Evolutionary conservation across 1,140 invertebrate species (phyloP), one percentile per base, ranked within the genome.

Genomic region (Aphaenogaster rudis): DNA sequence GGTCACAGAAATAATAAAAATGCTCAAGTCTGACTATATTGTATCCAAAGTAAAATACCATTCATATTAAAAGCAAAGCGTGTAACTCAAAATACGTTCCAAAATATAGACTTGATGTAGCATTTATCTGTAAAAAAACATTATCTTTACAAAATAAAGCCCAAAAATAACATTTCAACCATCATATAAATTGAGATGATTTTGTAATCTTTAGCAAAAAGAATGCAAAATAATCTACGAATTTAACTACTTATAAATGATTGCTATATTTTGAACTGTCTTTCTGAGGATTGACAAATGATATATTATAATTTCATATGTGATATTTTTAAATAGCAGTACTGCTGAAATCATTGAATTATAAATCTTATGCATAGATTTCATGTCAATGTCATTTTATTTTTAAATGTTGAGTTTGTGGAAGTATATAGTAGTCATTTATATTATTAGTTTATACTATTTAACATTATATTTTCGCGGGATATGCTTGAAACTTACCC

Each of bases 281-380:
- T 15, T 76, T 42, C 5, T 21, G n/a, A 61, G 8, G 15, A 61
- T 42, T 21, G 17, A 28, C 11, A 13, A 79, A 79, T n/a, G 45
- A 77, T 21, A 61, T 28, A 77, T 59, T 15, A 45, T 21, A 42
- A 79, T 50, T 50, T 80, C 2, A 69, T 17, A 21, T 36, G 3
- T 45, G 9, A 39, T 15, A 80, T n/a, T 2, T 67, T 80, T 39
- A 81, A 81, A n/a, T 59, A 81, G 33, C 8, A 80, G 17, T 54
- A 54, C 33, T 64, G 42, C 6, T 85, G 33, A 77, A 66, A 85
- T 77, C 39, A 66, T 64, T 52, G 9, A 78, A 86, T 78, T 88
- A 88, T 50, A 79, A 90, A 90, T 61, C 45, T 79, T 76, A 84
- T 67, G 57, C 39, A 79, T 66, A 84, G 77, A 86, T 88, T 90